A percentile compares a stretch with the other conserved stretches of the same genome.
Conservation (phyloP, 2,797 vertebrate species). For the Bradypodion ventrale region DNA sequence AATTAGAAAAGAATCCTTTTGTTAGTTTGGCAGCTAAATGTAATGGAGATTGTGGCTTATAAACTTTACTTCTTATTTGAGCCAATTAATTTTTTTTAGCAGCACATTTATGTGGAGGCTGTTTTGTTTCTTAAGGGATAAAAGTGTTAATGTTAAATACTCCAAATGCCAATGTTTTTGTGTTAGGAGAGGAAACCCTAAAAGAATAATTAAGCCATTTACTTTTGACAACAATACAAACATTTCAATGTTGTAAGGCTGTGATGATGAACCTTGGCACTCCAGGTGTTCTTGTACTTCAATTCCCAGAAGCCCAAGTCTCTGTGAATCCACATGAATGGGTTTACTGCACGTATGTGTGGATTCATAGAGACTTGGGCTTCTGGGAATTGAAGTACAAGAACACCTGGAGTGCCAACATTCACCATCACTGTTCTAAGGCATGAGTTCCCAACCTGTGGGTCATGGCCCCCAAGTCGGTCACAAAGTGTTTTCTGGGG, state of each 20-base stretch:
- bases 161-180: neutral
- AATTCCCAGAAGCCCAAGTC: no score
- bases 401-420: no score
- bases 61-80: neutral
- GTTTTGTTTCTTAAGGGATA: neutral
- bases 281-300: no score
- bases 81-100: slow-evolving; percentile 41
- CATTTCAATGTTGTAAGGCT: neutral
- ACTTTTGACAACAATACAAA: neutral
- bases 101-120: neutral
- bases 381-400: no score
- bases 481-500: no score
- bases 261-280: no score
- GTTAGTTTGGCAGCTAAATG: neutral
- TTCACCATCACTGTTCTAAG: no score
- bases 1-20: slow-evolving; percentile 11
- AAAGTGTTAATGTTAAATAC: slow-evolving; percentile 13
- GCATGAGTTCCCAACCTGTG: no score
- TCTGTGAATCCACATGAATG: no score
- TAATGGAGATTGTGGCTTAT: slow-evolving; percentile 23
- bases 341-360: no score
- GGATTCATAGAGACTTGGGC: no score
- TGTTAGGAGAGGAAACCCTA: slow-evolving; percentile 6
- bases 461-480: no score
- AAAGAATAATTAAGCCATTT: neutral